Conservation (phyloP, 2,888 invertebrate genomes). For the Chirona hameri region DNA sequence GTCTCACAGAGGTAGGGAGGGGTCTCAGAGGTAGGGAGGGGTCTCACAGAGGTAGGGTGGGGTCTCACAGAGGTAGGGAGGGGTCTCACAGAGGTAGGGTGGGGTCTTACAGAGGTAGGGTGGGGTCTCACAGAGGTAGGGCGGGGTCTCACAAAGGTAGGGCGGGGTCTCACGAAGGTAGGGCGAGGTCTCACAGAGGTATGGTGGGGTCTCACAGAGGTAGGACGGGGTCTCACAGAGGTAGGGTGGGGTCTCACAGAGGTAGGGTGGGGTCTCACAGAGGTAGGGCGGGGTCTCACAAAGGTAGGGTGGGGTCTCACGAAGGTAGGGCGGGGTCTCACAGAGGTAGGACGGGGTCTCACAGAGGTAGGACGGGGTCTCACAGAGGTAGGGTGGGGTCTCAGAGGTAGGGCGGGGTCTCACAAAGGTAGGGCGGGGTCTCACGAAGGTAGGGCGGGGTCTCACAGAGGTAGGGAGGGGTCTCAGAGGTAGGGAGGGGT, state of each 20-base stretch:
- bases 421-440: constrained; percentile 59
- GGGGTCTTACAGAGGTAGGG: constrained; percentile 46
- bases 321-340: too few species aligned
- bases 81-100: constrained; percentile 70
- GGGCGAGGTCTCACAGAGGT: constrained; percentile 83
- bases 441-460: too few species aligned
- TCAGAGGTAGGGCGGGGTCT: too few species aligned
- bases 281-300: too few species aligned
- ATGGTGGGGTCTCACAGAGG: neutral
- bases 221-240: too few species aligned
- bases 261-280: constrained; percentile 37
- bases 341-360: constrained; percentile 54
- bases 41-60: constrained; percentile 65
- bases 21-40: too few species aligned
- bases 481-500: too few species aligned
- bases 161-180: neutral
- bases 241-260: constrained; percentile 62
- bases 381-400: constrained; percentile 58
- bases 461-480: constrained; percentile 64
- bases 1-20: constrained; percentile 66
- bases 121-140: neutral
- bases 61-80: too few species aligned
- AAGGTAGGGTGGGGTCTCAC: constrained; percentile 50
- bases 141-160: constrained; percentile 75
- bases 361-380: too few species aligned